Base-by-base conservation (phyloP, 2,113 vertebrate species). In the Gymnorhina tibicen region DNA sequence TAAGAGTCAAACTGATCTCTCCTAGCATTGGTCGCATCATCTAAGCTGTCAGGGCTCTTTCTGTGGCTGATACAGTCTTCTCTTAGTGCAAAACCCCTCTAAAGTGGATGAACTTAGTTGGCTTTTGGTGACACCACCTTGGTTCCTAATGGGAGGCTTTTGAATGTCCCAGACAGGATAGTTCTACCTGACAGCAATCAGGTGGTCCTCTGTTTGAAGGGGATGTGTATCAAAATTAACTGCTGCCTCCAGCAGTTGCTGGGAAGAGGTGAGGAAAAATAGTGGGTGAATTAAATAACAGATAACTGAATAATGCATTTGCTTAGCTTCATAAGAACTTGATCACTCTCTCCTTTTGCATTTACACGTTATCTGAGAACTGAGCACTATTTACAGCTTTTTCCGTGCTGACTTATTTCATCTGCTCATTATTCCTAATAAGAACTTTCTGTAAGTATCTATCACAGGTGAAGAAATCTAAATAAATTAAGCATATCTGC, bases 401-500 rank as follows among this genome's bases (percentile, higher is more conserved):
- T 86, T 92, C 88, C 52, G 46, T 15, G 16, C 39, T 88, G 87
- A 81, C 55, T 94, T 92, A 78, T 81, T 95, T 91, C 22, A 75
- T 84, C 62, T 92, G 33, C 60, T 91, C 52, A 37, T 93, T 86
- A 94, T 94, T 88, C 59, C 56, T 78, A 92, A 74, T 67, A 87
- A 76, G 60, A 91, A 68, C 32, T 93, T 96, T 78, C 37, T 81
- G 27, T 64, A 86, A 72, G 85, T 86, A 52, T 93, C n/a, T 81
- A 95, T 94, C 47, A 70, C 87, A 91, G 90, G 82, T 95, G 90
- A 94, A 84, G 82, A 84, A 93, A 93, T 88, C 47, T 96, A 93
- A 96, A 96, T 78, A 97, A 92, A 96, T 96, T 80, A 94, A 96
- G 76, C 76, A 92, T 68, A 86, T 96, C 79, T 84, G 89, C 90